Conservation (phyloP, 2,797 vertebrate genomes). For the Poeciliopsis presidionis region DNA sequence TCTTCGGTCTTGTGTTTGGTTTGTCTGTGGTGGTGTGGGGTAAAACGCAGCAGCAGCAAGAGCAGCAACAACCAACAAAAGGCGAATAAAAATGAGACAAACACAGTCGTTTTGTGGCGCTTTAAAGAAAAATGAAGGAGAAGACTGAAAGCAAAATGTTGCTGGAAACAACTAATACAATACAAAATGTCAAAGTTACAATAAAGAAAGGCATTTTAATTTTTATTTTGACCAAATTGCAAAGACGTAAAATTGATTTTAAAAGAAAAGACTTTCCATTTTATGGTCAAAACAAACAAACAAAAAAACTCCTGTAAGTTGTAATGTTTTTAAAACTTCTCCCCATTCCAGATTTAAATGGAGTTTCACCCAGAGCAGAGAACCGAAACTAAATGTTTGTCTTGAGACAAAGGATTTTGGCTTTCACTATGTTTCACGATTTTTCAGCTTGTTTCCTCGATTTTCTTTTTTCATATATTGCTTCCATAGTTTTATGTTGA, state of each 20-base stretch:
- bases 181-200: background rate
- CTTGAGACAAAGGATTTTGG: background rate
- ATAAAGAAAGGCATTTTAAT: too few relatives aligned
- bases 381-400: background rate
- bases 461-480: background rate
- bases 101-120: background rate
- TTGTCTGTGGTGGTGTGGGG: conserved; percentile 14
- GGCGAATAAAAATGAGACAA: background rate
- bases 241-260: background rate
- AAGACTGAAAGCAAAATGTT: background rate
- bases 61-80: background rate
- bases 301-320: too few relatives aligned
- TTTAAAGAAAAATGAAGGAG: background rate
- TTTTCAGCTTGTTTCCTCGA: background rate
- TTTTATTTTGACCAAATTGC: background rate
- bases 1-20: conserved; percentile 5
- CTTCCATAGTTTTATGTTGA: background rate
- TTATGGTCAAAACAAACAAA: too few relatives aligned
- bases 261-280: too few relatives aligned
- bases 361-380: background rate
- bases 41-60: background rate
- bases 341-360: background rate
- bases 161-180: background rate
- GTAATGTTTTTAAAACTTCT: background rate
- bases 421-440: background rate